A percentile compares a stretch with the other conserved stretches of the same genome.
phyloP scores from a whole-genome alignment of 64 coral and sea anemone genomes.

The Dendronephthya gigantea region DNA sequence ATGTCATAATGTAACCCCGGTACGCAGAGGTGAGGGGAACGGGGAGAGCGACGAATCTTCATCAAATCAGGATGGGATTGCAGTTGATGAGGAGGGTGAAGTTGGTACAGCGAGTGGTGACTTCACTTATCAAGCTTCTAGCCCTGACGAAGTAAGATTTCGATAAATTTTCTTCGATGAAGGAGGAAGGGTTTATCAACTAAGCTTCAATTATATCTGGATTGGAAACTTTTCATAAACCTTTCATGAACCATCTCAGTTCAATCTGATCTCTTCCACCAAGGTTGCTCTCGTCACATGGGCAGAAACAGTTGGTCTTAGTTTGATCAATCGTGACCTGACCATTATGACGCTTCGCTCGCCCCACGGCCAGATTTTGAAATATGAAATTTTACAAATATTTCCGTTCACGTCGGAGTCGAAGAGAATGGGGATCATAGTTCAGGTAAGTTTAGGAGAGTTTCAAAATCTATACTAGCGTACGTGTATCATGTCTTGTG shows the following conservation, averaged over 20 bases:
- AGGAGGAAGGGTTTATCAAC: too few species aligned
- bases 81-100: not conserved
- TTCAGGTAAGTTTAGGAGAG: slow-evolving; percentile 43
- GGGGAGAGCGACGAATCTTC: slow-evolving; percentile 48
- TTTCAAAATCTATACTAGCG: too few species aligned
- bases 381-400: slow-evolving; percentile 79
- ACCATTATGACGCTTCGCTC: slow-evolving; percentile 63
- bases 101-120: not conserved
- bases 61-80: not conserved
- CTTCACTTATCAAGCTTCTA: slow-evolving; percentile 76
- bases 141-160: slow-evolving; percentile 87
- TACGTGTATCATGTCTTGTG: too few species aligned
- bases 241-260: too few species aligned
- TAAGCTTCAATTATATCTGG: too few species aligned
- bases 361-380: slow-evolving; percentile 53
- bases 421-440: slow-evolving; percentile 94
- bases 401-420: slow-evolving; percentile 95
- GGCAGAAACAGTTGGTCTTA: slow-evolving; percentile 77
- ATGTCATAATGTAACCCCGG: slow-evolving; percentile 78
- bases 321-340: slow-evolving; percentile 68
- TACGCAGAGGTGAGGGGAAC: slow-evolving; percentile 17
- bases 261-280: not conserved
- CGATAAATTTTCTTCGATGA: too few species aligned
- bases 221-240: too few species aligned
- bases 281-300: slow-evolving; percentile 96